phyloP scores from a whole-genome alignment of 2,113 vertebrate genomes.

The Zosterops japonicus region DNA sequence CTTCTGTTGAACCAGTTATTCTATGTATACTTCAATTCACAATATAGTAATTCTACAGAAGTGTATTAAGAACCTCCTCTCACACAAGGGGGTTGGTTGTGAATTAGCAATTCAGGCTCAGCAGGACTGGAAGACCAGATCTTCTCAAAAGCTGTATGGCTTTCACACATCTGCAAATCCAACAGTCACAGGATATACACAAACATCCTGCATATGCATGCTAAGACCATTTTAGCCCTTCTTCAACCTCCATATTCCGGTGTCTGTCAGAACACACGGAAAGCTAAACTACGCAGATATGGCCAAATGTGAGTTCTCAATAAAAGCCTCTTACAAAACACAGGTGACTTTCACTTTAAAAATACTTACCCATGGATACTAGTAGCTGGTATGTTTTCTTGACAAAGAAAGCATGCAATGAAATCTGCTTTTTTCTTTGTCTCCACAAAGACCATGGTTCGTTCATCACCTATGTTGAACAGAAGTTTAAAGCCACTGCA shows the following conservation, averaged over 20 bases:
- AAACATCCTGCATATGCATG: not conserved
- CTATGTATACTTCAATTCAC: not conserved
- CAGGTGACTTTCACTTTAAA: not conserved
- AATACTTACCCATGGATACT: constrained; percentile 90
- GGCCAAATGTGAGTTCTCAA: not conserved
- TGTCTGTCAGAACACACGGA: not conserved
- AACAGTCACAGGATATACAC: not conserved
- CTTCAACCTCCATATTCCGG: not conserved
- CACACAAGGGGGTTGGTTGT: not conserved
- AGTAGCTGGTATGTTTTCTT: constrained; percentile 88
- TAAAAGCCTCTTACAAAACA: not conserved
- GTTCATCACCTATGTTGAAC: constrained; percentile 76
- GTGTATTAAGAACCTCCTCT: not conserved
- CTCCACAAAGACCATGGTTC: constrained; percentile 93
- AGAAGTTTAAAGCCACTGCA: not conserved
- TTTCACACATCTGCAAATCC: not conserved
- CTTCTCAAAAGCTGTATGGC: not conserved
- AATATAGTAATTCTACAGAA: not conserved
- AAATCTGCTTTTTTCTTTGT: constrained; percentile 94
- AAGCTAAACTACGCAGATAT: not conserved
- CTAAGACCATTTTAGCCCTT: not conserved
- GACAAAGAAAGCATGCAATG: constrained; percentile 89
- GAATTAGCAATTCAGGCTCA: not conserved
- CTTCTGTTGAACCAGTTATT: not conserved
- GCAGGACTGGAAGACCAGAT: not conserved